Percentiles rank a stretch among this genome's conserved stretches.
phyloP scores from a whole-genome alignment of 2,888 invertebrate species.

The Osmoderma eremita region DNA sequence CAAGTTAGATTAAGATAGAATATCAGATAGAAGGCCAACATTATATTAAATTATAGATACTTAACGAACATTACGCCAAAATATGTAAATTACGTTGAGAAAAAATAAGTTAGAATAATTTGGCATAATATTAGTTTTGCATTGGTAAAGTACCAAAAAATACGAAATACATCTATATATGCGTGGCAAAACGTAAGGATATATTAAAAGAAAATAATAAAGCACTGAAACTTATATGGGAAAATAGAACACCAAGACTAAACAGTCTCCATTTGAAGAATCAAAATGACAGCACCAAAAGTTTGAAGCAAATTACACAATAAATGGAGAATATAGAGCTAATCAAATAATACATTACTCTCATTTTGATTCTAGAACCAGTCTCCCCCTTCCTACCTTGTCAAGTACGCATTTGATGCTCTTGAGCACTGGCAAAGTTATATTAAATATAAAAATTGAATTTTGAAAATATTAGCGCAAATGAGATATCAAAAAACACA shows the following conservation, averaged over 20 bases:
- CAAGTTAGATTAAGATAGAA: constrained; percentile 62
- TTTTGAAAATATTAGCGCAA: constrained; percentile 4
- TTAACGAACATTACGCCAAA: constrained; percentile 45
- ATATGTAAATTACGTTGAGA: neutral
- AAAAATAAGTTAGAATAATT: neutral
- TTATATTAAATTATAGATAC: constrained; percentile 53
- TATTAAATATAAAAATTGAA: constrained; percentile 10
- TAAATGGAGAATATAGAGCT: neutral
- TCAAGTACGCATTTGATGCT: constrained; percentile 25
- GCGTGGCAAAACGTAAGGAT: constrained; percentile 59
- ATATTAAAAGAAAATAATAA: constrained; percentile 51
- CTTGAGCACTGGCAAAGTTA: constrained; percentile 39
- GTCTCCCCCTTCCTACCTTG: constrained; percentile 64
- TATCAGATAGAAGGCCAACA: constrained; percentile 65
- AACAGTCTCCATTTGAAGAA: constrained; percentile 60
- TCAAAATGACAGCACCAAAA: constrained; percentile 55
- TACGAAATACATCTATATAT: constrained; percentile 56
- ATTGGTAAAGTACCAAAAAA: constrained; percentile 55
- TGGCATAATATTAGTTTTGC: constrained; percentile 39
- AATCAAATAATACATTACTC: constrained; percentile 7
- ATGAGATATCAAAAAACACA: neutral
- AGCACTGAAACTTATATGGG: constrained; percentile 51
- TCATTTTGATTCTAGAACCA: constrained; percentile 59
- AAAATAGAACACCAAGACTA: constrained; percentile 59
- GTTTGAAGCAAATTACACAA: constrained; percentile 19